Evolutionary conservation across 2,888 invertebrate species (phyloP).

Genomic region (Cosmopolites sordidus): DNA sequence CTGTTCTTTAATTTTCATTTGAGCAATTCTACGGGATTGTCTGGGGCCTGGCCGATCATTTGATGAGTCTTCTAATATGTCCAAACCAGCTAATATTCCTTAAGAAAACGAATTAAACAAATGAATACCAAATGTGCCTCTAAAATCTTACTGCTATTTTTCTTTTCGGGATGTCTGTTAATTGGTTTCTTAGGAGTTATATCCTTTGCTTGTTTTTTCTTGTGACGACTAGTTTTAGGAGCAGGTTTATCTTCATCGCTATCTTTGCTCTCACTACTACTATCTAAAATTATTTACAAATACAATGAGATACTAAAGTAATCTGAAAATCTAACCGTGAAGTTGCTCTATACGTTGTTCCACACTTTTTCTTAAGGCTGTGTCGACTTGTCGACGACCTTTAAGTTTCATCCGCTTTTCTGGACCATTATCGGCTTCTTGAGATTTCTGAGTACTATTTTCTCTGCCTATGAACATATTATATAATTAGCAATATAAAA

Average conservation of each 20-base stretch:
- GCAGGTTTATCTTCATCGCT: conserved; percentile 31
- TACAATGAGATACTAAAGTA: neutral
- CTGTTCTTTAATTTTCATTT: conserved; percentile 81
- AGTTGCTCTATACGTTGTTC: conserved; percentile 52
- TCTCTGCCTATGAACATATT: neutral
- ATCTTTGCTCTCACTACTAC: conserved; percentile 47
- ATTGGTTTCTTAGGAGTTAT: conserved; percentile 25
- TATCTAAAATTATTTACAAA: conserved; percentile 30
- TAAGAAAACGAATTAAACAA: neutral
- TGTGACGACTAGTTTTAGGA: conserved; percentile 15
- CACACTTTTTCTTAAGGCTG: conserved; percentile 44
- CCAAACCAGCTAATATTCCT: conserved; percentile 51
- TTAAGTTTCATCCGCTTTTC: conserved; percentile 36
- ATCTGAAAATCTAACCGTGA: conserved; percentile 14
- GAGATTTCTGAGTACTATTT: conserved; percentile 9
- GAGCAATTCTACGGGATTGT: conserved; percentile 81
- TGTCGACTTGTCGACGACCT: conserved; percentile 41
- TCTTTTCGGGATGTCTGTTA: conserved; percentile 29
- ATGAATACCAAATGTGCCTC: neutral
- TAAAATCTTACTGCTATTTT: conserved; percentile 30
- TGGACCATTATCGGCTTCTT: conserved; percentile 26
- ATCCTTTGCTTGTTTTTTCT: conserved; percentile 15
- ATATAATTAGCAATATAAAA: too few relatives aligned
- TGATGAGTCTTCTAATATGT: conserved; percentile 46
- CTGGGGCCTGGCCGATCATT: conserved; percentile 57